A percentile compares a stretch with the other conserved stretches of the same genome.
Evolutionary conservation across 2,113 vertebrate species (phyloP).

Genomic region (Elaphurus davidianus): DNA sequence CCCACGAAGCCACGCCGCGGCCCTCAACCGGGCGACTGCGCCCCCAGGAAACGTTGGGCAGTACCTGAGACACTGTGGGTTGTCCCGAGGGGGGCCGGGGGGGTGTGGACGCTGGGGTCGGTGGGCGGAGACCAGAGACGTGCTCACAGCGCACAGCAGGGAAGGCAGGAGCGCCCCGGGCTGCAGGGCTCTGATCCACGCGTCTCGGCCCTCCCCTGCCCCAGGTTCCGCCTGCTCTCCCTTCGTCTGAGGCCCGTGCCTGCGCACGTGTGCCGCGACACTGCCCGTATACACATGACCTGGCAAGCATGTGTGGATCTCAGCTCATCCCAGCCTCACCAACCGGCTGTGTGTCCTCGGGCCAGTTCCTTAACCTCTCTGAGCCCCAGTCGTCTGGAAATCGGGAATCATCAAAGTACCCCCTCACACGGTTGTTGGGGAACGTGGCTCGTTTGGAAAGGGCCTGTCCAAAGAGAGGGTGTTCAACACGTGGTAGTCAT

Average conservation of each 20-base stretch:
- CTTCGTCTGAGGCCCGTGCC: accelerated
- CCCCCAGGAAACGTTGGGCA: background rate
- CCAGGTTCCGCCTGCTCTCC: background rate
- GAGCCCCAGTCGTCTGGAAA: background rate
- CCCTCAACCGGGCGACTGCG: background rate
- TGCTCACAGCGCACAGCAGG: no score
- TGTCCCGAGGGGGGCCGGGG: background rate
- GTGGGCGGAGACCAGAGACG: background rate
- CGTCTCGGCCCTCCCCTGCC: background rate
- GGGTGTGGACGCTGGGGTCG: no score
- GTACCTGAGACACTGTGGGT: accelerated
- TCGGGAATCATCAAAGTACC: background rate
- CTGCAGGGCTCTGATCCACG: background rate
- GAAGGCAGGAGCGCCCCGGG: background rate
- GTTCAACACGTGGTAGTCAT: accelerated
- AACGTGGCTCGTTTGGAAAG: no score
- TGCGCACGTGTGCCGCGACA: background rate
- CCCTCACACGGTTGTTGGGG: background rate
- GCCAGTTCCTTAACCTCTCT: background rate
- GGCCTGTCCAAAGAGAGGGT: background rate
- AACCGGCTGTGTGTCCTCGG: background rate
- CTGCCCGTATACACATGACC: accelerated
- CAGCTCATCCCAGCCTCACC: background rate
- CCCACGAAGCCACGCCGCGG: background rate
- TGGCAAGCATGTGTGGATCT: accelerated